Evolutionary conservation across 2,113 vertebrate species (phyloP).

Genomic region (Podarcis raffonei): DNA sequence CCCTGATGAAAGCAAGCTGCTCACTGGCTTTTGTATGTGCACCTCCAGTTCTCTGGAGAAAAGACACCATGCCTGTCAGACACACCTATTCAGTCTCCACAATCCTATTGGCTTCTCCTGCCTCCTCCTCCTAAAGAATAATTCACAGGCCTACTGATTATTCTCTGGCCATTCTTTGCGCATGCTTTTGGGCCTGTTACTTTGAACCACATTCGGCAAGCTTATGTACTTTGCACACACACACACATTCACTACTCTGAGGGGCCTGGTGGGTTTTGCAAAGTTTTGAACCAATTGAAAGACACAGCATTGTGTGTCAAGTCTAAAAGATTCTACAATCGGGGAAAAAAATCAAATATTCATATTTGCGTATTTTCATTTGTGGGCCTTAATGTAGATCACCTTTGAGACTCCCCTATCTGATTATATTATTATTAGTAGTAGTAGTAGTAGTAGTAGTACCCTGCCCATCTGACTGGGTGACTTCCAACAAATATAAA

Average conservation of each 20-base stretch:
- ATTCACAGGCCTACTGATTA: constrained; percentile 62
- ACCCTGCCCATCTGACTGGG: no score
- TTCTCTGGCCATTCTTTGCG: constrained; percentile 36
- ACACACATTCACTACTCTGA: neutral
- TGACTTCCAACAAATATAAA: no score
- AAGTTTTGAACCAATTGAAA: neutral
- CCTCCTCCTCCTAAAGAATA: constrained; percentile 63
- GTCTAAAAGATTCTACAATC: neutral
- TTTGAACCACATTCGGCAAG: neutral
- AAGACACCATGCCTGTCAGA: constrained; percentile 29
- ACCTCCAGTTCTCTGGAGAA: neutral
- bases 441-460: no score
- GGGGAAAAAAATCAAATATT: neutral
- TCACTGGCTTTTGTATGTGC: constrained; percentile 28
- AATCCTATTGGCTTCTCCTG: constrained; percentile 57
- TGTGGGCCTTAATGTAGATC: neutral
- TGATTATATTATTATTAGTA: no score
- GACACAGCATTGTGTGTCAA: neutral
- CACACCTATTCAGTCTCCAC: constrained; percentile 34
- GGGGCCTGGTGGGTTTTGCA: neutral
- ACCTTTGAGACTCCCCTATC: neutral
- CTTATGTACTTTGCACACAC: neutral
- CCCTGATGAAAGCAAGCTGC: neutral
- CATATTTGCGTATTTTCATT: neutral
- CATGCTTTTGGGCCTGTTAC: constrained; percentile 1